phyloP scores from a whole-genome alignment of 2,797 vertebrate genomes.

The Columba guinea region DNA sequence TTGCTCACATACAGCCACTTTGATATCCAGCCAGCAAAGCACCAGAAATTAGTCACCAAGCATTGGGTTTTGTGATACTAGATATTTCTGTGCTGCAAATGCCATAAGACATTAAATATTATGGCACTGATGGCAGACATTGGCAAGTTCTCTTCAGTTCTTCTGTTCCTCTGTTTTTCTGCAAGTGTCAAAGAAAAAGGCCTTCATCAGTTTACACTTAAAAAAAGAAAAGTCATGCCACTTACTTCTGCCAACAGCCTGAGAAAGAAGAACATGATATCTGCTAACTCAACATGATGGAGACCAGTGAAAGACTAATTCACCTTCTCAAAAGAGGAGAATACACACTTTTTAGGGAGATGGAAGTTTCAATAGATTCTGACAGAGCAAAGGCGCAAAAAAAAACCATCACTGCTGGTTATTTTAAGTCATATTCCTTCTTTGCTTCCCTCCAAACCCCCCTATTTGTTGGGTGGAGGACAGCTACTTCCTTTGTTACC shows the following conservation, averaged over 20 bases:
- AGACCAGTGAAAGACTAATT: neutral
- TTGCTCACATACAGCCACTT: neutral
- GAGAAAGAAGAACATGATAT: neutral
- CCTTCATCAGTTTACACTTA: neutral
- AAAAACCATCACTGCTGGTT: neutral
- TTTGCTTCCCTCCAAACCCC: neutral
- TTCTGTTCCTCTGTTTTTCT: neutral
- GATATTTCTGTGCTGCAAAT: neutral
- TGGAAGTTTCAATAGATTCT: neutral
- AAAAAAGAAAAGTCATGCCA: neutral
- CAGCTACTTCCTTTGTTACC: conserved; percentile 38
- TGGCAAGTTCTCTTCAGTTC: neutral
- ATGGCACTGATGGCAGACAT: neutral
- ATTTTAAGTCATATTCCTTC: neutral
- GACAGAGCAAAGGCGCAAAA: neutral
- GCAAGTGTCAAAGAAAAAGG: neutral
- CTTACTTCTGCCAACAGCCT: neutral
- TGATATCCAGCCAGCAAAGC: neutral
- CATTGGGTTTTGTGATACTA: neutral
- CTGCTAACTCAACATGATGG: neutral
- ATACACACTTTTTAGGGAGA: neutral
- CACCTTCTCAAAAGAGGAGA: neutral
- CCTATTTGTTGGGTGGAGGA: neutral
- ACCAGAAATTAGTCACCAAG: neutral
- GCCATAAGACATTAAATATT: neutral